Evolutionary conservation across 1,140 invertebrate genomes (phyloP).

Genomic region (Ptiloglossa arizonensis): DNA sequence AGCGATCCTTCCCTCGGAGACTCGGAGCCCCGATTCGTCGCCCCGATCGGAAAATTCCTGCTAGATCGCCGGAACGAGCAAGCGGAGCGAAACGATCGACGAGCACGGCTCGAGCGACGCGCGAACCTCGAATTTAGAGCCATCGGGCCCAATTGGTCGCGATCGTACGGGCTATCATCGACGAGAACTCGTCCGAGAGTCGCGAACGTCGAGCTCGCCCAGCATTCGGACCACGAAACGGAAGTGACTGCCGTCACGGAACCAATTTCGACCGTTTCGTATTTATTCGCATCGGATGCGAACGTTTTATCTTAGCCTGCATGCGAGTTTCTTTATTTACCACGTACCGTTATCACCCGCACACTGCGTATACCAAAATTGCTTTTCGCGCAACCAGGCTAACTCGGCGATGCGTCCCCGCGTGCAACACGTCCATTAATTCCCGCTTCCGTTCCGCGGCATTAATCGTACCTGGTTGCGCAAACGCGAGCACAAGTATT

Average conservation of each 20-base stretch:
- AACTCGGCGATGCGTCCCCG: not conserved
- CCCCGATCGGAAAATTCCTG: not conserved
- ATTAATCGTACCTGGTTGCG: not conserved
- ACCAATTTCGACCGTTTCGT: constrained; percentile 6
- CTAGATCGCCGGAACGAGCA: not conserved
- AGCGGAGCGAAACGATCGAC: constrained; percentile 1
- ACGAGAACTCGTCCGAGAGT: no score
- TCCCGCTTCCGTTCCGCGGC: not conserved
- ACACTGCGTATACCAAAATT: constrained; percentile 34
- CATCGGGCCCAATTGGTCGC: not conserved
- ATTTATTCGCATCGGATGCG: not conserved
- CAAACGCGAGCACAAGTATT: constrained; percentile 11
- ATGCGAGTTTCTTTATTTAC: constrained; percentile 36
- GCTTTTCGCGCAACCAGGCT: not conserved
- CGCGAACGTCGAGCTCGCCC: no score
- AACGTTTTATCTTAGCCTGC: constrained; percentile 39
- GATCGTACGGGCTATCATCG: no score
- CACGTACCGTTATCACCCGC: constrained; percentile 20
- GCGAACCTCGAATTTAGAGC: not conserved
- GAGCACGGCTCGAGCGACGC: not conserved
- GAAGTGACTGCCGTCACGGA: not conserved
- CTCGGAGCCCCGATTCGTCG: not conserved
- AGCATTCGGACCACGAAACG: no score
- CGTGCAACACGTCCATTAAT: not conserved
- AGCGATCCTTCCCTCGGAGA: not conserved